These are phyloP conservation scores for Brachionus rubens DNA, from an alignment of 1,140 invertebrate genomes.

Conservation along the genomic window DNA sequence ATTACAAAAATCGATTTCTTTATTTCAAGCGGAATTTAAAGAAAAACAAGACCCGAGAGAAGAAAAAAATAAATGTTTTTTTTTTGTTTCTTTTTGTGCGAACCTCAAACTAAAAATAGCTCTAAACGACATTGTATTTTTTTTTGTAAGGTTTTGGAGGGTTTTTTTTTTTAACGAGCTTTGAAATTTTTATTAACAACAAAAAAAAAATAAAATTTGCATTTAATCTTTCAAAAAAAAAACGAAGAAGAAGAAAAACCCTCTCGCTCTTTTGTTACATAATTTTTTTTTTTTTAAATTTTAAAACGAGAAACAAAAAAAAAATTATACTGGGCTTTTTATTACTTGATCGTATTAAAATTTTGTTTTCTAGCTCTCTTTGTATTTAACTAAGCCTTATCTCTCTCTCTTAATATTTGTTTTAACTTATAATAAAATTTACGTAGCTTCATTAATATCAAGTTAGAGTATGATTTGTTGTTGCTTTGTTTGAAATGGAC, in stretches of 20 bases:
- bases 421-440: constrained; percentile 8
- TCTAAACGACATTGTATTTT: neutral
- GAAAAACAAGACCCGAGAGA: neutral
- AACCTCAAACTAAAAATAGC: constrained; percentile 7
- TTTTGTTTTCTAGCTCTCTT: too few species aligned
- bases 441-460: constrained; percentile 13
- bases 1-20: constrained; percentile 12
- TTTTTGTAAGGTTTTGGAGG: neutral
- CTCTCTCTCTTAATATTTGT: neutral
- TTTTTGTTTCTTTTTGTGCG: too few species aligned
- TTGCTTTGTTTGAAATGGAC: too few species aligned
- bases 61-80: constrained; percentile 1
- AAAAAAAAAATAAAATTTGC: constrained; percentile 17
- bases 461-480: too few species aligned
- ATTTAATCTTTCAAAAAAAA: constrained; percentile 22
- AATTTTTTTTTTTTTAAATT: constrained; percentile 32
- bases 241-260: constrained; percentile 12
- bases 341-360: constrained; percentile 11
- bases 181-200: constrained; percentile 12
- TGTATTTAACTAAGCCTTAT: constrained; percentile 23
- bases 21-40: neutral
- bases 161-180: neutral
- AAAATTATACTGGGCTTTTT: constrained; percentile 18
- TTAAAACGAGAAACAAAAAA: neutral
- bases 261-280: constrained; percentile 23